phyloP scores from a whole-genome alignment of 2,113 vertebrate genomes.

The Cryptoleucopteryx plumbea region DNA sequence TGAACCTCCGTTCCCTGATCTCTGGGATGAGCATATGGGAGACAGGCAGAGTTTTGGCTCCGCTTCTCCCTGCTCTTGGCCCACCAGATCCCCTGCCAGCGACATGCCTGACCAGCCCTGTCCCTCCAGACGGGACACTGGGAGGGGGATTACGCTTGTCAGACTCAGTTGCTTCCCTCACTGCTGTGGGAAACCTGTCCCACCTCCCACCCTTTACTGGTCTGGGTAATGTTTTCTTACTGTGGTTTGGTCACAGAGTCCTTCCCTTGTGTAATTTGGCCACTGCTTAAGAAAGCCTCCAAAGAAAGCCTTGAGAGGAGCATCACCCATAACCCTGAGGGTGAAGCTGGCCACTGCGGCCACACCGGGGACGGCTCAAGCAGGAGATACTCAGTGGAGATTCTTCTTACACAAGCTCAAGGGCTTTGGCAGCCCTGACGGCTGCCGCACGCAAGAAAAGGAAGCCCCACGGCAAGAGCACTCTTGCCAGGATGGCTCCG shows the following conservation, averaged over 20 bases:
- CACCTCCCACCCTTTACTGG: neutral
- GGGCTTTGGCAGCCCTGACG: neutral
- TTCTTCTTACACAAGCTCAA: neutral
- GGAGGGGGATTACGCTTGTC: neutral
- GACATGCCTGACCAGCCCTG: neutral
- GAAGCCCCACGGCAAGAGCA: accelerated
- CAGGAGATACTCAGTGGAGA: neutral
- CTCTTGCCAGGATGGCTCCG: neutral
- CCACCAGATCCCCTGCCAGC: neutral
- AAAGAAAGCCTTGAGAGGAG: neutral
- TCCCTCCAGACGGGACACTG: neutral
- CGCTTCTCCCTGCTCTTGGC: neutral
- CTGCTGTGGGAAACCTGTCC: neutral
- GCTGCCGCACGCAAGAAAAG: neutral
- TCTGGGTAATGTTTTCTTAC: neutral
- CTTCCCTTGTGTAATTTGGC: neutral
- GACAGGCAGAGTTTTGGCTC: neutral
- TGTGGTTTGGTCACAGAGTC: neutral
- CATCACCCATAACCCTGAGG: neutral
- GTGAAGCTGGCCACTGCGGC: neutral
- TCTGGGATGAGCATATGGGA: neutral
- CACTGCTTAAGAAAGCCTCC: neutral
- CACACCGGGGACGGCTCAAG: neutral
- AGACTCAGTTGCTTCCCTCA: neutral
- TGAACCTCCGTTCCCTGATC: neutral